Percentiles rank a stretch among this genome's conserved stretches.
Evolutionary conservation across 2,797 vertebrate genomes (phyloP).

Genomic region (Carapus acus): DNA sequence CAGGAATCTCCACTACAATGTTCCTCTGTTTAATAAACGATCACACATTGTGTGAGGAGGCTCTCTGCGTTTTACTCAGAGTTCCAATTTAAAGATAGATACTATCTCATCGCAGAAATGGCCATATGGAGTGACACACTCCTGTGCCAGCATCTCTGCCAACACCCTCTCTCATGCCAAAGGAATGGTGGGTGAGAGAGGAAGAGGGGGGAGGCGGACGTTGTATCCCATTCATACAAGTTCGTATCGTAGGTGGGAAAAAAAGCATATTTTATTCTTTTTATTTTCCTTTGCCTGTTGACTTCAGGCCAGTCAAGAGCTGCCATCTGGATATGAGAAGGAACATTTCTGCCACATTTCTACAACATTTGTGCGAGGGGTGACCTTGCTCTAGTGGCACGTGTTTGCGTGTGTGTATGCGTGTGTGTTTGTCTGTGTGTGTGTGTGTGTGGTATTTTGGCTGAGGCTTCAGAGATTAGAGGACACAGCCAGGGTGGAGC

Average conservation of each 20-base stretch:
- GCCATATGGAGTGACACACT: conserved; percentile 57
- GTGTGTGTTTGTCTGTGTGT: conserved; percentile 48
- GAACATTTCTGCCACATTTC: neutral
- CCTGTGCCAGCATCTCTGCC: conserved; percentile 51
- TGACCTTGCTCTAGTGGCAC: conserved; percentile 40
- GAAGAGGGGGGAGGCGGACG: neutral
- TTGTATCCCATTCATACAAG: conserved; percentile 17
- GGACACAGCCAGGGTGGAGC: conserved; percentile 37
- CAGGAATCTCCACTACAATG: neutral
- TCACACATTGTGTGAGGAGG: conserved; percentile 12
- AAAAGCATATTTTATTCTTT: conserved; percentile 17
- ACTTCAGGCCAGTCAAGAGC: conserved; percentile 1
- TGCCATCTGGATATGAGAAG: neutral
- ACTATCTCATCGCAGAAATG: conserved; percentile 50
- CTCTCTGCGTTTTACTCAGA: conserved; percentile 36
- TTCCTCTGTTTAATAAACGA: conserved; percentile 24
- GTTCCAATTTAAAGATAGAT: conserved; percentile 52
- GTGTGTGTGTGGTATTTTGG: conserved; percentile 48
- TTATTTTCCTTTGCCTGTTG: neutral
- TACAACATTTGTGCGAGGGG: neutral
- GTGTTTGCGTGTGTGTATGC: conserved; percentile 12
- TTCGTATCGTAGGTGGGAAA: conserved; percentile 9
- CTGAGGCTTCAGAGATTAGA: conserved; percentile 35
- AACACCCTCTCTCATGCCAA: conserved; percentile 46
- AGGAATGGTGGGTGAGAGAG: conserved; percentile 39